phyloP scores from a whole-genome alignment of 2,113 vertebrate genomes.

The Falcunculus frontatus region DNA sequence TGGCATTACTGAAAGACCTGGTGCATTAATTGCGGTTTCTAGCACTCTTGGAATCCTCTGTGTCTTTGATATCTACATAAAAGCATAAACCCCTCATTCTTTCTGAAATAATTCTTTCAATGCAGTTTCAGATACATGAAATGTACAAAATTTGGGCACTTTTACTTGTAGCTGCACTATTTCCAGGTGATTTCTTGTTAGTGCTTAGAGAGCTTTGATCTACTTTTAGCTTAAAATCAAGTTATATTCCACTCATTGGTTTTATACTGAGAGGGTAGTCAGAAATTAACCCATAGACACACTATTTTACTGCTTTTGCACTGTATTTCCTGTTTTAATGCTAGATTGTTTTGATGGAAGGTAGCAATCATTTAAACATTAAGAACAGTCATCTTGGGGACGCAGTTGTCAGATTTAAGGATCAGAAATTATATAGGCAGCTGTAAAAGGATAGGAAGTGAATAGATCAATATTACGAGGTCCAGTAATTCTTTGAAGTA shows the following conservation, averaged over 20 bases:
- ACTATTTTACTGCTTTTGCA: not conserved
- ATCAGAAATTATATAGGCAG: slow-evolving; percentile 48
- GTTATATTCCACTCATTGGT: not conserved
- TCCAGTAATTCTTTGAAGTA: slow-evolving; percentile 29
- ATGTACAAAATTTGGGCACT: not conserved
- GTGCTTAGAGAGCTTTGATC: not conserved
- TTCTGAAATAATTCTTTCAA: not conserved
- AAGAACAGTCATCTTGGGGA: slow-evolving; percentile 48
- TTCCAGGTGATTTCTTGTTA: slow-evolving; percentile 7
- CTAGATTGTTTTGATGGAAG: slow-evolving; percentile 34
- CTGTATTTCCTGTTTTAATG: slow-evolving; percentile 18
- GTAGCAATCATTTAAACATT: slow-evolving; percentile 41
- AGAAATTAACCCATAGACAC: not conserved
- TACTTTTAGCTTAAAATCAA: not conserved
- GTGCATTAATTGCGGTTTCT: not conserved
- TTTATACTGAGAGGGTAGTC: not conserved
- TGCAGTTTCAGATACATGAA: not conserved
- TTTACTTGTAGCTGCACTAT: not conserved
- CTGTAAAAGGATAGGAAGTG: slow-evolving; percentile 47
- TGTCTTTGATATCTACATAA: not conserved
- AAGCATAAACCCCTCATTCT: not conserved
- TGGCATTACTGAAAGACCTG: not conserved
- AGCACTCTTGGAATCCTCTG: not conserved
- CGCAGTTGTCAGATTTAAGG: slow-evolving; percentile 58
- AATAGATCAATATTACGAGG: slow-evolving; percentile 57